A percentile compares a stretch with the other conserved stretches of the same genome.
Evolutionary conservation across 2,113 vertebrate genomes (phyloP).

Genomic region (Reinhardtius hippoglossoides): DNA sequence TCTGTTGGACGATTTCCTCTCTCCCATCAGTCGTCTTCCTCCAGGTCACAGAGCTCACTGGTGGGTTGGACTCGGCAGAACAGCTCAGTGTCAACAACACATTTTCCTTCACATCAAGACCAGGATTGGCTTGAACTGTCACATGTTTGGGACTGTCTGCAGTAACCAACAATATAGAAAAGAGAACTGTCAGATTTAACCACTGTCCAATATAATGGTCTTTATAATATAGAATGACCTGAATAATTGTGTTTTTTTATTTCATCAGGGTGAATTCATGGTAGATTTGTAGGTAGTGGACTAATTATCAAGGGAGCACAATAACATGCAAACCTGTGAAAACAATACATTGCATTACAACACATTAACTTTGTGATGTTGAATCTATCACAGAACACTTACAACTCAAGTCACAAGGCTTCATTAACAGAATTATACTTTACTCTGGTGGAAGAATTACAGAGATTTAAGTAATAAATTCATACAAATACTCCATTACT

Average conservation of each 20-base stretch:
- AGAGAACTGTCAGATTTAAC: background rate
- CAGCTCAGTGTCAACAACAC: slow-evolving; percentile 7
- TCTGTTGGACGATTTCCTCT: too few relatives aligned
- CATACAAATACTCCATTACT: too few relatives aligned
- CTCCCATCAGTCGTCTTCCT: too few relatives aligned
- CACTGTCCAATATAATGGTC: background rate
- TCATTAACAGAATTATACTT: too few relatives aligned
- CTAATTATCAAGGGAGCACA: background rate
- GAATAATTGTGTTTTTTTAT: background rate
- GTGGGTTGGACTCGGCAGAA: too few relatives aligned
- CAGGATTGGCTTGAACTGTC: background rate
- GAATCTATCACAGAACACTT: too few relatives aligned
- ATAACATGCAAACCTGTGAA: background rate
- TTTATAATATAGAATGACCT: too few relatives aligned
- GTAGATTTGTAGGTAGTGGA: background rate
- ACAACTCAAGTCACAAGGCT: too few relatives aligned
- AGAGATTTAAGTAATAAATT: too few relatives aligned
- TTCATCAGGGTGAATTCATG: background rate
- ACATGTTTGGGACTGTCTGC: slow-evolving; percentile 71
- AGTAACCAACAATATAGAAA: background rate
- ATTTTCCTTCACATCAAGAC: slow-evolving; percentile 35
- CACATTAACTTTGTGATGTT: too few relatives aligned
- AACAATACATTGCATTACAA: background rate
- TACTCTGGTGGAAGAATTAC: too few relatives aligned
- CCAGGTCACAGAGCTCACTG: too few relatives aligned